Evolutionary conservation across 2,888 invertebrate genomes (phyloP).

Genomic region (Adelognathus sp.): DNA sequence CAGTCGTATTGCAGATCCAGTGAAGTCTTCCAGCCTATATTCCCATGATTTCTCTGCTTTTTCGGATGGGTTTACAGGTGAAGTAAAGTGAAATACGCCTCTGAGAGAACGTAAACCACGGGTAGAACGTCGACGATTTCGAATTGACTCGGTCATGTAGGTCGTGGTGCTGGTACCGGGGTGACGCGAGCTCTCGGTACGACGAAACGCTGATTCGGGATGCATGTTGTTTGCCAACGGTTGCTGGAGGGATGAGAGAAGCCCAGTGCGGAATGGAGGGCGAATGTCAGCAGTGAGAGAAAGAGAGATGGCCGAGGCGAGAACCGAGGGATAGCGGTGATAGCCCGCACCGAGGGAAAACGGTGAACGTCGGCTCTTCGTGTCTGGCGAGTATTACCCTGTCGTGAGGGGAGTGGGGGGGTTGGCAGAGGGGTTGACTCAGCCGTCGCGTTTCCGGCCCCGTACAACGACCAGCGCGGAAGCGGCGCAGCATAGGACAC

Average conservation of each 20-base stretch:
- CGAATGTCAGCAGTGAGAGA: not conserved
- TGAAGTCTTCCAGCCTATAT: not conserved
- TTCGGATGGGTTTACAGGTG: not conserved
- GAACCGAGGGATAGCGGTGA: not conserved
- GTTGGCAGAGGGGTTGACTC: slow-evolving; percentile 41
- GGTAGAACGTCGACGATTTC: slow-evolving; percentile 30
- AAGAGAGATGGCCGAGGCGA: not conserved
- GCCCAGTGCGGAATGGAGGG: not conserved
- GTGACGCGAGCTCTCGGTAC: slow-evolving; percentile 50
- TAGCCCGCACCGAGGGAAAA: slow-evolving; percentile 23
- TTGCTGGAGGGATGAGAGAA: slow-evolving; percentile 20
- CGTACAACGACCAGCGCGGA: slow-evolving; percentile 10
- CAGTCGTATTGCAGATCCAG: not conserved
- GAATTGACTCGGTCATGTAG: slow-evolving; percentile 45
- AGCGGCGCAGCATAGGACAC: slow-evolving; percentile 5
- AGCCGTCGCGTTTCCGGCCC: slow-evolving; percentile 44
- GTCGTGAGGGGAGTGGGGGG: slow-evolving; percentile 49
- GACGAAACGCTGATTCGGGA: slow-evolving; percentile 68
- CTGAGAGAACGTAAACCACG: not conserved
- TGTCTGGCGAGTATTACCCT: slow-evolving; percentile 67
- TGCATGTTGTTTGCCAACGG: slow-evolving; percentile 72
- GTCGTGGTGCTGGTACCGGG: slow-evolving; percentile 44
- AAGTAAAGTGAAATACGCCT: not conserved
- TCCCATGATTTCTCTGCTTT: not conserved
- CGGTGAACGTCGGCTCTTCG: slow-evolving; percentile 61